Percentiles rank a stretch among this genome's conserved stretches.
Evolutionary conservation across 2,888 invertebrate genomes (phyloP).

Genomic region (Chaitophorus viminalis): DNA sequence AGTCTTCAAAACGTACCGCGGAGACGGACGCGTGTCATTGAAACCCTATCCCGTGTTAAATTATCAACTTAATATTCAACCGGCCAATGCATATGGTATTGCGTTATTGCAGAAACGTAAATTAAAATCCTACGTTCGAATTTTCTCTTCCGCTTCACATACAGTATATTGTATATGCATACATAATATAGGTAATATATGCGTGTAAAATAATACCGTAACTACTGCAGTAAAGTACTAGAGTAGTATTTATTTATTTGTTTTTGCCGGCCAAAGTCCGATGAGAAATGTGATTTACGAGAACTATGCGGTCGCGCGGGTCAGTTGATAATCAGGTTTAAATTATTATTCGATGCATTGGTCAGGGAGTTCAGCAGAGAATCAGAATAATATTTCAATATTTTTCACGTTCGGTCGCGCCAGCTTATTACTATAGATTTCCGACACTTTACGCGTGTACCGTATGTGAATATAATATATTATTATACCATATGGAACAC

Average conservation of each 20-base stretch:
- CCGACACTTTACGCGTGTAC: neutral
- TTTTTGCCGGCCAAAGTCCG: neutral
- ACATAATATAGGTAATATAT: too few relatives aligned
- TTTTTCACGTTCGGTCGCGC: neutral
- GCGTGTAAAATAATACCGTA: too few relatives aligned
- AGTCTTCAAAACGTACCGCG: neutral
- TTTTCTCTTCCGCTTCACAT: constrained; percentile 30
- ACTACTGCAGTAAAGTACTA: too few relatives aligned
- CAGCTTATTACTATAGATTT: neutral
- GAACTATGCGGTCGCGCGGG: constrained; percentile 3
- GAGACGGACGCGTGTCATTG: constrained; percentile 1
- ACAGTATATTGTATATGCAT: neutral
- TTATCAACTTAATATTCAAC: constrained; percentile 6
- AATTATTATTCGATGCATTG: neutral
- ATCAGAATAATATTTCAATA: neutral
- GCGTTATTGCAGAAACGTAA: neutral
- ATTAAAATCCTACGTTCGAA: constrained; percentile 7
- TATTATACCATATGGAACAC: neutral
- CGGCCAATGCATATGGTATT: neutral
- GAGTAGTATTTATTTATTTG: too few relatives aligned
- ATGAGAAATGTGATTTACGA: neutral
- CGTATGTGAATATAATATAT: neutral
- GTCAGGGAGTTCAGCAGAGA: neutral
- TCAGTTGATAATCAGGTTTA: constrained; percentile 15
- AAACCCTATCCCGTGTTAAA: constrained; percentile 14